Evolutionary conservation across 2,888 invertebrate genomes (phyloP).

Genomic region (Rambutsinella grinnellia): DNA sequence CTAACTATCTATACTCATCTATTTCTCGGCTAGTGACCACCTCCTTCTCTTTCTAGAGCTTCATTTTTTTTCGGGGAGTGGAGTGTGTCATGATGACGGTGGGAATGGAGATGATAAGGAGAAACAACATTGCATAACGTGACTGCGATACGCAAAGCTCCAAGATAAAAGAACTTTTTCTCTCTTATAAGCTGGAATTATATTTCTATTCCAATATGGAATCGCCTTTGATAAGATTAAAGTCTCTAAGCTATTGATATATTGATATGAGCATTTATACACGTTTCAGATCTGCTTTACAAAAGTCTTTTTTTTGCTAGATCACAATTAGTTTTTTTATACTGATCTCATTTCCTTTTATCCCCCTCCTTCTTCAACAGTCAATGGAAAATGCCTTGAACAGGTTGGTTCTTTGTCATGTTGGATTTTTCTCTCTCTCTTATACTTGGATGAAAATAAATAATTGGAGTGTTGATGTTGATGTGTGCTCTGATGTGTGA

Average conservation of each 20-base stretch:
- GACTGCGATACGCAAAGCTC: background rate
- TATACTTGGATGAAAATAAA: background rate
- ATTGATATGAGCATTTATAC: too few relatives aligned
- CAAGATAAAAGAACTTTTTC: slow-evolving; percentile 2
- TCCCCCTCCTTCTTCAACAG: background rate
- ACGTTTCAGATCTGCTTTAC: too few relatives aligned
- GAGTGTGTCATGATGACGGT: background rate
- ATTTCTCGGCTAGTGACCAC: too few relatives aligned
- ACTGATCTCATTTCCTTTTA: background rate
- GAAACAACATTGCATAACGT: slow-evolving; percentile 9
- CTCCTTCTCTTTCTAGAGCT: background rate
- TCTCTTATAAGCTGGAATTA: background rate
- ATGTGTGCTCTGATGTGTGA: background rate
- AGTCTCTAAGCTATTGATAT: too few relatives aligned
- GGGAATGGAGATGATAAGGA: background rate
- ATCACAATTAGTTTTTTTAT: too few relatives aligned
- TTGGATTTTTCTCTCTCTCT: background rate
- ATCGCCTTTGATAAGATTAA: background rate
- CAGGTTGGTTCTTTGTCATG: background rate
- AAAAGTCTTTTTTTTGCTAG: too few relatives aligned
- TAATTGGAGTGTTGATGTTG: background rate
- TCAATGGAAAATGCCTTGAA: slow-evolving; percentile 12
- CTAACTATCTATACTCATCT: too few relatives aligned
- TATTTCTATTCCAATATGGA: background rate
- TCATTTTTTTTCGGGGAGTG: background rate